Conservation (phyloP, 1,140 invertebrate genomes). For the Caenorhabditis tropicalis region DNA sequence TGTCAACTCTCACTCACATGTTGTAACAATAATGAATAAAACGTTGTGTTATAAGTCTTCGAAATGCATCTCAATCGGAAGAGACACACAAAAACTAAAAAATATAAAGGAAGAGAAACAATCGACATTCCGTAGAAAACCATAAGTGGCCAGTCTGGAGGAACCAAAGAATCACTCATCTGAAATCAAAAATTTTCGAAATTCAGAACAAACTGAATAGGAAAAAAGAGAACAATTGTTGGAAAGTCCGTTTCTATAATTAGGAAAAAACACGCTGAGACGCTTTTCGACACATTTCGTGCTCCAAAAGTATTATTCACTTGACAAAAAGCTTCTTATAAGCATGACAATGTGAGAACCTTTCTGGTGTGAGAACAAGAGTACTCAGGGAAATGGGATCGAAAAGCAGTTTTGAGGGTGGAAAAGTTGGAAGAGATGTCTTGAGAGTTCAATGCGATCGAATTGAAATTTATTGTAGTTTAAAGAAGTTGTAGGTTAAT, state of each 20-base stretch:
- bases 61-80: background rate
- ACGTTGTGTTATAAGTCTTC: background rate
- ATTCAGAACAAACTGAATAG: background rate
- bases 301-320: background rate
- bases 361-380: background rate
- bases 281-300: background rate
- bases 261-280: background rate
- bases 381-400: background rate
- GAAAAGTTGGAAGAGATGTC: background rate
- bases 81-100: conserved; percentile 3
- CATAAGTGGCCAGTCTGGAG: background rate
- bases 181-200: background rate
- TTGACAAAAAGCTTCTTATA: background rate
- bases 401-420: background rate
- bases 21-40: background rate
- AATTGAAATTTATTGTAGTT: background rate
- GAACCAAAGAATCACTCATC: background rate
- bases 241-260: too few species aligned
- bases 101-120: background rate
- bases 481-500: background rate
- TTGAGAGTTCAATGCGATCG: background rate
- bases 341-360: background rate
- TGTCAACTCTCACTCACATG: background rate
- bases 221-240: too few species aligned
- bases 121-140: conserved; percentile 11